Evolutionary conservation across 2,113 vertebrate species (phyloP).

Genomic region (Platysternon megacephalum): DNA sequence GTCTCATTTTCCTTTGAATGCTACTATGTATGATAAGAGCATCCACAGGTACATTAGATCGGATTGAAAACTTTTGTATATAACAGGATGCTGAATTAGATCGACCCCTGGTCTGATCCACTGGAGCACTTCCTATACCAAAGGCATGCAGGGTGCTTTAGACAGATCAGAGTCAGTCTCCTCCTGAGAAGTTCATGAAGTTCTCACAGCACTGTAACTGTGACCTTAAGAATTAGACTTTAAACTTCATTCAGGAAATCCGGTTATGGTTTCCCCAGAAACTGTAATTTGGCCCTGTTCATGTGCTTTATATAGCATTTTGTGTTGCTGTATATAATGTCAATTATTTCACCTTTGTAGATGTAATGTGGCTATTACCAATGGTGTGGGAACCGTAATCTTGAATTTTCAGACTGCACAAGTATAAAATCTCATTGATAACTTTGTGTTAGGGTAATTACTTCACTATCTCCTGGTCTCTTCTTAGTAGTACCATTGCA

Average conservation of each 20-base stretch:
- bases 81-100: fast-evolving
- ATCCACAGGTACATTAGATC: not conserved
- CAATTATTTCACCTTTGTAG: not conserved
- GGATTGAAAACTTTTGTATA: not conserved
- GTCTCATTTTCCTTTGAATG: too few species aligned
- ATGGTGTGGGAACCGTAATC: not conserved
- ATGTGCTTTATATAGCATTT: not conserved
- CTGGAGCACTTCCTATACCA: not conserved
- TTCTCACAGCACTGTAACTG: fast-evolving
- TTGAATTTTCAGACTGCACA: fast-evolving
- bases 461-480: not conserved
- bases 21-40: not conserved
- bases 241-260: not conserved
- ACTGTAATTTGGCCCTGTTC: not conserved
- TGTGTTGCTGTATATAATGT: not conserved
- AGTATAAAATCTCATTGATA: not conserved
- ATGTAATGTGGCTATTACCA: not conserved
- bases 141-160: not conserved
- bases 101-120: not conserved
- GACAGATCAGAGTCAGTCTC: not conserved
- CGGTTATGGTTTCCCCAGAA: not conserved
- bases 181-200: not conserved
- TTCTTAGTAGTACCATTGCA: not conserved
- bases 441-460: not conserved
- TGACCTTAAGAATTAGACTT: not conserved